These are phyloP conservation scores for Drosophila mulleri DNA, from an alignment of 2,888 invertebrate genomes.

Conservation along the genomic window DNA sequence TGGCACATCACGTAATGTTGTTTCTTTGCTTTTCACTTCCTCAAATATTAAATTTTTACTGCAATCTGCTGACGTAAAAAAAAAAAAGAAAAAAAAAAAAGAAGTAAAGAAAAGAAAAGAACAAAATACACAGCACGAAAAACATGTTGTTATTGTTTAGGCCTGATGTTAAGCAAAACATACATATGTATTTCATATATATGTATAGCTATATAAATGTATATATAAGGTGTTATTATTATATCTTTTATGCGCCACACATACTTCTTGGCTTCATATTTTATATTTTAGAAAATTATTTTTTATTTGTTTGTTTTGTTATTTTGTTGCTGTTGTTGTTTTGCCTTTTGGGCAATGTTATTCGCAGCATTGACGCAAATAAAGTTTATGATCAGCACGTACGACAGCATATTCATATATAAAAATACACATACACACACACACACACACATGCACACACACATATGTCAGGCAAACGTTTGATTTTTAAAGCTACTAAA, in stretches of 20 bases:
- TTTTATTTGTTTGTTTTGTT: conserved; percentile 68
- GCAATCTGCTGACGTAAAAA: conserved; percentile 47
- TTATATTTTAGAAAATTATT: conserved; percentile 74
- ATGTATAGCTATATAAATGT: neutral
- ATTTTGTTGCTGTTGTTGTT: conserved; percentile 3
- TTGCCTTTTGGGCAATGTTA: conserved; percentile 7
- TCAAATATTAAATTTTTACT: conserved; percentile 74
- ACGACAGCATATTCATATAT: conserved; percentile 44
- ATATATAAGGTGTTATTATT: conserved; percentile 69
- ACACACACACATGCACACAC: neutral
- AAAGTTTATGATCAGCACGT: conserved; percentile 78
- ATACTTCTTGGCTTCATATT: conserved; percentile 62
- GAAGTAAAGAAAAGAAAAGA: conserved; percentile 3
- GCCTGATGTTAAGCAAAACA: conserved; percentile 19
- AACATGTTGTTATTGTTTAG: conserved; percentile 46
- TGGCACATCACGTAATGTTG: conserved; percentile 69
- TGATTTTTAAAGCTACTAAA: conserved; percentile 33
- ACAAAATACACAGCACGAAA: conserved; percentile 24
- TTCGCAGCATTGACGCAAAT: conserved; percentile 59
- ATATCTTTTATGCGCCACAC: conserved; percentile 71
- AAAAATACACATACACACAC: conserved; percentile 22
- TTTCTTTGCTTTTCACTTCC: conserved; percentile 72
- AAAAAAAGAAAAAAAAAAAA: neutral
- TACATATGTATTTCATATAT: neutral
- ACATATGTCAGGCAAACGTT: conserved; percentile 17